Conservation (phyloP, 2,888 invertebrate genomes). For the Drosophila koepferae region DNA sequence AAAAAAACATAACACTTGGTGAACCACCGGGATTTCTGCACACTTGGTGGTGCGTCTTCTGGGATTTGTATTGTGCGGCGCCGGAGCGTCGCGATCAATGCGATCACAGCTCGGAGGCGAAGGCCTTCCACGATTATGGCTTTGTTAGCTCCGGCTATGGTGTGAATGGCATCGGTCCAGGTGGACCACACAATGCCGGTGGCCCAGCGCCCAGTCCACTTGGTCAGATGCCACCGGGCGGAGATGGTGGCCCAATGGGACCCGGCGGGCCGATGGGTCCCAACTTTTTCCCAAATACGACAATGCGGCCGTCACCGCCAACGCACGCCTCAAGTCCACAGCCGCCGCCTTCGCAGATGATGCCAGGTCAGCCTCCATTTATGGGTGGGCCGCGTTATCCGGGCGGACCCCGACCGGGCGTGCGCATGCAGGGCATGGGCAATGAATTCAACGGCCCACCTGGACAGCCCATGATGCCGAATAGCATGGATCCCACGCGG, state of each 20-base stretch:
- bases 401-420: slow-evolving; percentile 95
- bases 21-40: slow-evolving; percentile 99
- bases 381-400: slow-evolving; percentile 98
- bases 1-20: slow-evolving; percentile 99
- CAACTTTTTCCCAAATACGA: slow-evolving; percentile 97
- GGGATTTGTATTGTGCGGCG: slow-evolving; percentile 99
- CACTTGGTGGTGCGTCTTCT: slow-evolving; percentile 99
- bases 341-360: slow-evolving; percentile 94
- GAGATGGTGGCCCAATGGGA: slow-evolving; percentile 96
- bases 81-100: slow-evolving; percentile 99
- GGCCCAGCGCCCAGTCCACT: slow-evolving; percentile 94
- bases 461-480: slow-evolving; percentile 98
- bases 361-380: slow-evolving; percentile 94
- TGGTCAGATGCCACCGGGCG: slow-evolving; percentile 94
- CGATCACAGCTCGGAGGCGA: slow-evolving; percentile 99
- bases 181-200: slow-evolving; percentile 90
- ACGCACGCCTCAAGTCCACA: slow-evolving; percentile 96
- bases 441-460: slow-evolving; percentile 98
- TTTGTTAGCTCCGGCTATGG: slow-evolving; percentile 99
- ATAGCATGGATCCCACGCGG: slow-evolving; percentile 96
- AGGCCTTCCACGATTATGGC: slow-evolving; percentile 99
- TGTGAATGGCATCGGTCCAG: slow-evolving; percentile 95
- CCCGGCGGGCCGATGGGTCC: slow-evolving; percentile 98
- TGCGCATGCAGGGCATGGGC: slow-evolving; percentile 95
- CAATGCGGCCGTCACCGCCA: slow-evolving; percentile 93